These are phyloP conservation scores for Stenodema calcarata DNA, from an alignment of 2,888 invertebrate species.

Conservation along the genomic window DNA sequence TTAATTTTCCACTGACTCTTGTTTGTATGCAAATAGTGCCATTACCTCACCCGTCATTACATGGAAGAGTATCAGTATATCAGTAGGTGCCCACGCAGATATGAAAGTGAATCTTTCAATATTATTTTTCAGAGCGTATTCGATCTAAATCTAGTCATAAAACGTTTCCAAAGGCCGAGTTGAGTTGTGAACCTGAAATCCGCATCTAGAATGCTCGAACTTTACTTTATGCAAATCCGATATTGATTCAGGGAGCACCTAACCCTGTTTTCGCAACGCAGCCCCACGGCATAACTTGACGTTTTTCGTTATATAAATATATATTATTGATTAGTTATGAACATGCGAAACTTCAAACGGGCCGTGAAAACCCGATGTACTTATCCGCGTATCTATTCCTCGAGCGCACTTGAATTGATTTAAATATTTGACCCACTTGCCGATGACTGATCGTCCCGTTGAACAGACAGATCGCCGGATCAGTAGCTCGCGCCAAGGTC, in stretches of 20 bases:
- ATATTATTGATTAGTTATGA: not conserved
- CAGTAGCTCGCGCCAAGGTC: not conserved
- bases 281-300: not conserved
- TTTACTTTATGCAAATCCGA: not conserved
- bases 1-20: no score
- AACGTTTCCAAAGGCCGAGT: no score
- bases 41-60: no score
- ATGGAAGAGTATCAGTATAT: no score
- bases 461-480: not conserved
- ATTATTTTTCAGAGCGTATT: no score
- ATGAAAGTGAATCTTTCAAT: no score
- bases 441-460: not conserved
- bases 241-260: not conserved
- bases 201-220: no score
- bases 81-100: no score
- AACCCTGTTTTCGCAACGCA: not conserved
- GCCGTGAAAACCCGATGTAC: not conserved
- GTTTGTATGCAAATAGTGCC: no score
- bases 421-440: not conserved
- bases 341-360: not conserved
- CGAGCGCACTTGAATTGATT: not conserved
- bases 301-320: not conserved
- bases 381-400: not conserved
- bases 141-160: no score
- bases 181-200: no score